Percentiles rank a stretch among this genome's conserved stretches.
Conservation (phyloP, 1,140 invertebrate species). For the Meteorus sp. region DNA sequence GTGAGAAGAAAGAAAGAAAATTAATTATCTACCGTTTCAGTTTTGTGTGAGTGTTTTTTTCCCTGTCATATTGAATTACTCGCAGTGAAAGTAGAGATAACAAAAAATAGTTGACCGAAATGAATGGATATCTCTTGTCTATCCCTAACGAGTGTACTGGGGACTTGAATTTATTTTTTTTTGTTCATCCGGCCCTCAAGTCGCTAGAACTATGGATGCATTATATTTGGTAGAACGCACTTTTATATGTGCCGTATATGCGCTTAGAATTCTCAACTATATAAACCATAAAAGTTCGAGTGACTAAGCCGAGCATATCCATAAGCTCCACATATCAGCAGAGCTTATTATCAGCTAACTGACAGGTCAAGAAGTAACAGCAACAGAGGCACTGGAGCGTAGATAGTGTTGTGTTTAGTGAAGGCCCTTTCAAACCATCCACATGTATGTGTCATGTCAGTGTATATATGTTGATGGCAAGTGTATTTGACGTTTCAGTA, state of each 20-base stretch:
- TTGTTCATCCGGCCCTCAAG: not conserved
- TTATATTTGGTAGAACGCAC: no score
- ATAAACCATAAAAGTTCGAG: slow-evolving; percentile 12
- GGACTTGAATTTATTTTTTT: no score
- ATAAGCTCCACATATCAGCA: slow-evolving; percentile 27
- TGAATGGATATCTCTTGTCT: not conserved
- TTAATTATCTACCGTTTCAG: no score
- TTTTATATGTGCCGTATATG: no score
- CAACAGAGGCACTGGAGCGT: not conserved
- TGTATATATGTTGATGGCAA: not conserved
- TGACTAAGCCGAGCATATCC: no score
- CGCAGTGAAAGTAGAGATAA: not conserved
- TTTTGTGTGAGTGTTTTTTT: no score
- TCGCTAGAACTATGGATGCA: not conserved
- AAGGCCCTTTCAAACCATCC: not conserved
- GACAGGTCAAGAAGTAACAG: slow-evolving; percentile 24
- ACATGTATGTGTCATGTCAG: no score
- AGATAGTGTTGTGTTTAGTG: not conserved
- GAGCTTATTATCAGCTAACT: slow-evolving; percentile 37
- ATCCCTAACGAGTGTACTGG: no score
- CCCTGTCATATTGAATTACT: not conserved
- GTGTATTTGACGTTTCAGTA: not conserved
- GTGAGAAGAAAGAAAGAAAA: not conserved
- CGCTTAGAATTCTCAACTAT: not conserved
- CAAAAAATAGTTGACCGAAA: not conserved